Percentiles rank a stretch among this genome's conserved stretches.
Conservation (phyloP, 2,888 invertebrate genomes). For the Clanis bilineata region DNA sequence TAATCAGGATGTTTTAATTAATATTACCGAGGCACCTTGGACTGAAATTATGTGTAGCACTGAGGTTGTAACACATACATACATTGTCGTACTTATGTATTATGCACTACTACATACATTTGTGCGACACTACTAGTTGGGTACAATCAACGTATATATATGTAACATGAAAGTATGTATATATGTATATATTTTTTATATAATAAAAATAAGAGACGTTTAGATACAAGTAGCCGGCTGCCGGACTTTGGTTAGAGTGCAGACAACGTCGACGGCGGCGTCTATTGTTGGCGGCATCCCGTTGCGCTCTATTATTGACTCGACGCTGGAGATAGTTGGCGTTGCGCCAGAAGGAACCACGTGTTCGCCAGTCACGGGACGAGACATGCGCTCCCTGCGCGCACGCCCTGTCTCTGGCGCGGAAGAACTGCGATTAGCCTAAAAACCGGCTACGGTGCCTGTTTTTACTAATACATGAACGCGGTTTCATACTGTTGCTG, state of each 20-base stretch:
- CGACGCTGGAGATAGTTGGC: conserved; percentile 81
- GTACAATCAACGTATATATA: too few species aligned
- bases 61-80: too few species aligned
- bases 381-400: conserved; percentile 52
- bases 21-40: background rate
- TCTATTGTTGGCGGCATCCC: conserved; percentile 82
- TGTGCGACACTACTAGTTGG: too few species aligned
- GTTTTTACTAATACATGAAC: conserved; percentile 27
- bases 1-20: conserved; percentile 9
- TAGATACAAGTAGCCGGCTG: background rate
- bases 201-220: background rate
- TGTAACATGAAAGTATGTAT: too few species aligned
- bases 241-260: conserved; percentile 11
- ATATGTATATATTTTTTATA: background rate
- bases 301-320: conserved; percentile 81
- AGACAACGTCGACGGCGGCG: conserved; percentile 47
- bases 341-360: conserved; percentile 73
- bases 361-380: conserved; percentile 74
- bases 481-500: conserved; percentile 1
- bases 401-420: conserved; percentile 36
- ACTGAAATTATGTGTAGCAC: background rate
- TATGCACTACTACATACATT: background rate
- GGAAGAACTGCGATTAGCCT: conserved; percentile 34
- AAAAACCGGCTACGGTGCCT: conserved; percentile 39
- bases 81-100: too few species aligned